Evolutionary conservation across 2,797 vertebrate species (phyloP), one percentile per base, ranked within the genome.

Genomic region (Zenarchopterus dispar): DNA sequence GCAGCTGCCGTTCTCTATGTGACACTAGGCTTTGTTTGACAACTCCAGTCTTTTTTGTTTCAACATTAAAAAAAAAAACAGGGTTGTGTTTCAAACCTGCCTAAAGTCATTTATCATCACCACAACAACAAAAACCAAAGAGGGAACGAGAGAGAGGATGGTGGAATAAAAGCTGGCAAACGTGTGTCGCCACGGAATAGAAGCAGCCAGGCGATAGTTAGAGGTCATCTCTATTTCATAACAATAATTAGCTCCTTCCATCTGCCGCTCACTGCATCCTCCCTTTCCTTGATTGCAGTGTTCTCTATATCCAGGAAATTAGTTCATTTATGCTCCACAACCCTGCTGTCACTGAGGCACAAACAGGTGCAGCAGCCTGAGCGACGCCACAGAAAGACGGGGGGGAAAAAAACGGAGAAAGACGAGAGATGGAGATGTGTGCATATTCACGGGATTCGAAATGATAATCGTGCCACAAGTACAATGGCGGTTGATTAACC

Each of bases 171-270:
- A 43, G 54, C 62, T 76, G 62, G 70, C 52, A 67, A 75, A 75
- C 33, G 21, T 71, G 68, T 60, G 59, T 42, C 72, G 56, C 74
- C 59, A 51, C 42, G 28, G 63, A 59, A 47, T 78, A 86, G 85
- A 84, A 88, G 86, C 82, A 88, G 82, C 73, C 62, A 86, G 80
- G 78, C 89, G 89, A 90, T 90, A 88, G 91, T 88, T 89, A 90
- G 92, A 88, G 93, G 94, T 94, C 94, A 94, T 92, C 91, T 92
- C 90, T 92, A 90, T 94, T 93, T 93, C 92, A 93, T 89, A 93
- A 93, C 92, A 93, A 93, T 92, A 91, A 94, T 94, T 93, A 94
- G 91, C 89, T 92, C 84, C 84, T 88, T 91, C 92, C 93, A 93
- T 94, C 93, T 94, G 93, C 87, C 74, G 66, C 86, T 77, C 85